Evolutionary conservation across 53 echinoderm and acorn worm species (phyloP).

Genomic region (Pentamera pediparva): DNA sequence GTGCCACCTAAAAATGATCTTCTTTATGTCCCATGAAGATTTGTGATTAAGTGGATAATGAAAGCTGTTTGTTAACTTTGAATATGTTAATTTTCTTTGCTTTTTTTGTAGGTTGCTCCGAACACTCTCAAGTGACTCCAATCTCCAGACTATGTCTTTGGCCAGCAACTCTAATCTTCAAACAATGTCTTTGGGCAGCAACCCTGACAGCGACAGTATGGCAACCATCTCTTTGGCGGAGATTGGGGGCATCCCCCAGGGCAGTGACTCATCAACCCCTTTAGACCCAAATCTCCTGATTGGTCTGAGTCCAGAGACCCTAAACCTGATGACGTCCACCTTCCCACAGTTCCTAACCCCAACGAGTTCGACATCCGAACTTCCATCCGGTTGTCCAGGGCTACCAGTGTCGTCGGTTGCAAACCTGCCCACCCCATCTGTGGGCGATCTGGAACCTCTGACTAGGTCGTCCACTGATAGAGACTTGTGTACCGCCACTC

Average conservation of each 20-base stretch:
- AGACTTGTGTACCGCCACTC: background rate
- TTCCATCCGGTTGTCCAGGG: background rate
- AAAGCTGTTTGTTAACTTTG: background rate
- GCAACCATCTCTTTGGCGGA: slow-evolving; percentile 31
- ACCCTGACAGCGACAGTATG: slow-evolving; percentile 3
- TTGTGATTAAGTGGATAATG: background rate
- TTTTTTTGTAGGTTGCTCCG: background rate
- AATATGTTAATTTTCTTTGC: too few species aligned
- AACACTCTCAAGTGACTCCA: slow-evolving; percentile 9
- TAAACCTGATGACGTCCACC: slow-evolving; percentile 6
- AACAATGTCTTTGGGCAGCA: background rate
- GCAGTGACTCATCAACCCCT: background rate
- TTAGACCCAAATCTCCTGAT: slow-evolving; percentile 21
- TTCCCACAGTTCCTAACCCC: slow-evolving; percentile 21
- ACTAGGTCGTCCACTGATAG: slow-evolving; percentile 2
- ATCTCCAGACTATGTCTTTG: background rate
- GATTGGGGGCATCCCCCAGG: slow-evolving; percentile 28
- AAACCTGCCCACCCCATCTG: background rate
- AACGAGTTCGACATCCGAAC: background rate
- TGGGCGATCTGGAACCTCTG: slow-evolving; percentile 8
- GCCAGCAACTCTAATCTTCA: slow-evolving; percentile 3
- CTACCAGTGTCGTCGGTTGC: background rate
- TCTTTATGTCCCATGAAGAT: too few species aligned
- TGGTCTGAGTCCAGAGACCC: slow-evolving; percentile 31
- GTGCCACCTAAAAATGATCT: too few species aligned